Evolutionary conservation across 2,888 invertebrate genomes (phyloP), one percentile per base, ranked within the genome.

Genomic region (Leptodirus hochenwartii): DNA sequence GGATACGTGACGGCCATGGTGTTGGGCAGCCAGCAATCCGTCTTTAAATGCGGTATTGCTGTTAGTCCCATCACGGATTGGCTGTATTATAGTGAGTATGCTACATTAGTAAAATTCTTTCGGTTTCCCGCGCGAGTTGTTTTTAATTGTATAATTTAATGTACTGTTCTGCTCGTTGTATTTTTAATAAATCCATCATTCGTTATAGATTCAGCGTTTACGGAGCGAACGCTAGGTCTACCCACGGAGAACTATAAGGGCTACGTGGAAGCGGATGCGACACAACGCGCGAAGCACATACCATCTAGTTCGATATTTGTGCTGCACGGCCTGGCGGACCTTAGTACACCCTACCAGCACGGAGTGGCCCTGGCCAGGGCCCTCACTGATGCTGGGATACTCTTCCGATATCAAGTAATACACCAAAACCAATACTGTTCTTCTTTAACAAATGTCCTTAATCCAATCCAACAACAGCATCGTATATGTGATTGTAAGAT

Each of bases 11-110:
- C 90, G n/a, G 67, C 87, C 29, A 85, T 87, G 75, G 72, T 84
- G 34, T 63, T 93, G 30, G 87, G 87, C 22, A 73, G 77, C 29
- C 82, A 84, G 53, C 66, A 69, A 39, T 69, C 76, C 45, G 73
- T 82, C 30, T 84, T 88, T 59, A 82, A 85, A 52, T 93, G 93
- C 53, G 93, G 91, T 26, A 76, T 90, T 36, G 77, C 88, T 11
- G 87, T 93, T 20, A 90, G 91, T 36, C 93, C 93, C 1, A 88
- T 93, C 43, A 80, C 88, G 17, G 90, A 91, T 57, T 95, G 91
- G 88, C 66, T 84, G 30, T 90, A 81, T 56, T 93, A 91, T 51
- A 93, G 93, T 91, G 54, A 70, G 77, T 56, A 35, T 20, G 20
- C 20, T 20, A 20, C 20, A 20, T 9, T 20, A 20, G 9, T 9